Percentiles rank a stretch among this genome's conserved stretches.
Conservation (phyloP, 2,888 invertebrate species). For the Nymphalis polychloros region DNA sequence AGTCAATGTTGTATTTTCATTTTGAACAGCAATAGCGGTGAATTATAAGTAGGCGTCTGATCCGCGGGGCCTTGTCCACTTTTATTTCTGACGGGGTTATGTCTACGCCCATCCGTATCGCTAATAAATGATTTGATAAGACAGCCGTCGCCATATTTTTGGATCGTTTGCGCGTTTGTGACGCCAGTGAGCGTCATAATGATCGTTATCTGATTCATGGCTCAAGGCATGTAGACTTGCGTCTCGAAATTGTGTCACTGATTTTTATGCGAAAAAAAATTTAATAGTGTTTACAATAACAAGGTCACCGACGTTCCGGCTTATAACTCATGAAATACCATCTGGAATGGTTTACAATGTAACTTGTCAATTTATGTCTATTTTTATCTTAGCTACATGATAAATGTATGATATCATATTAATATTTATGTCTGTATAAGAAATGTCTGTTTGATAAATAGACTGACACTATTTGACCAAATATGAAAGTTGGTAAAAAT, state of each 20-base stretch:
- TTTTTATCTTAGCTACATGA: not conserved
- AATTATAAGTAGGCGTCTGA: conserved; percentile 10
- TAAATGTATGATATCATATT: not conserved
- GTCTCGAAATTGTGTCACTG: conserved; percentile 29
- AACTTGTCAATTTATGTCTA: not conserved
- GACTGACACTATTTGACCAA: no score
- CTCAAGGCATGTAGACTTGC: conserved; percentile 35
- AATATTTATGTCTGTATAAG: not conserved
- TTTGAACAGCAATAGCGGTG: not conserved
- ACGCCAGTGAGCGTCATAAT: conserved; percentile 50
- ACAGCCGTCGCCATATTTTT: conserved; percentile 61
- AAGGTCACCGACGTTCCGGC: not conserved
- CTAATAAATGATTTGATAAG: conserved; percentile 59
- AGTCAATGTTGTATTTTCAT: no score
- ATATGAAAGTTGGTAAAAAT: no score
- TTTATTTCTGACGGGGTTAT: conserved; percentile 25
- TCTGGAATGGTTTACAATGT: not conserved
- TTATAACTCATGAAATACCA: not conserved
- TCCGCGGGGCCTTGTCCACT: conserved; percentile 17
- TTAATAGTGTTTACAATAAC: not conserved
- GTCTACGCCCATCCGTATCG: conserved; percentile 37
- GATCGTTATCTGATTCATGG: conserved; percentile 48
- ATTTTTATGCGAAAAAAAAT: conserved; percentile 23
- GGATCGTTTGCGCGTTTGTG: conserved; percentile 54
- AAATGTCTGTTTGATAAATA: no score